Base-by-base conservation (phyloP, 2,888 invertebrate species). In the Drosophila monieri region DNA sequence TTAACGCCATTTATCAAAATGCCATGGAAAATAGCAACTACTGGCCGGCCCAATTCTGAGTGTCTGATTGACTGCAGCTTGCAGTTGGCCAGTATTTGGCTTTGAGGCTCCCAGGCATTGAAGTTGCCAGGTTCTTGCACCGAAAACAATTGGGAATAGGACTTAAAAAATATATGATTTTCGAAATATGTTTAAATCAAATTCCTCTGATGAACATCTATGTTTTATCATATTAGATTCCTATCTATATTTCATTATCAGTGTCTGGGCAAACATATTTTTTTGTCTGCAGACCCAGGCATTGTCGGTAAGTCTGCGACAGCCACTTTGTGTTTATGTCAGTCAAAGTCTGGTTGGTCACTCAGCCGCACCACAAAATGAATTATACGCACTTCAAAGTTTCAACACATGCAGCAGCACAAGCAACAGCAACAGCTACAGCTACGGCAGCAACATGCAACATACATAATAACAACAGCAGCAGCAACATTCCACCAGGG, bases 1-100 rank as follows among this genome's bases (percentile, higher is more conserved):
- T 80, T 78, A 85, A 85, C 85, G 85, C 83, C 76, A 83, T 83
- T 83, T 81, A 85, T 83, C 83, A 83, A 74, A 74, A 68, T 77
- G 71, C 69, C 80, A 79, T 72, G 55, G 64, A 62, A 54, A 78
- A 74, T 78, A 59, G 55, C 58, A 62, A 51, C 61, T 67, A 56
- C 46, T 48, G 66, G 56, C 10, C 52, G 56, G 41, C 32, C 60
- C 48, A 43, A 46, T 68, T 68, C 60, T 61, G 60, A 61, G 57
- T 47, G 57, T 25, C 47, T 41, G 65, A 44, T 43, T 47, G 71
- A 30, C 57, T 48, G 41, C 57, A 53, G 53, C 41, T 12, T 27
- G 27, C 70, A 54, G 58, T 71, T 76, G 70, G 76, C 68, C 76
- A 48, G 55, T 55, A 3, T 37, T 23, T 15, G n/a, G 43, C 27